Conservation (phyloP, 2,797 vertebrate genomes). For the Valencia hispanica region DNA sequence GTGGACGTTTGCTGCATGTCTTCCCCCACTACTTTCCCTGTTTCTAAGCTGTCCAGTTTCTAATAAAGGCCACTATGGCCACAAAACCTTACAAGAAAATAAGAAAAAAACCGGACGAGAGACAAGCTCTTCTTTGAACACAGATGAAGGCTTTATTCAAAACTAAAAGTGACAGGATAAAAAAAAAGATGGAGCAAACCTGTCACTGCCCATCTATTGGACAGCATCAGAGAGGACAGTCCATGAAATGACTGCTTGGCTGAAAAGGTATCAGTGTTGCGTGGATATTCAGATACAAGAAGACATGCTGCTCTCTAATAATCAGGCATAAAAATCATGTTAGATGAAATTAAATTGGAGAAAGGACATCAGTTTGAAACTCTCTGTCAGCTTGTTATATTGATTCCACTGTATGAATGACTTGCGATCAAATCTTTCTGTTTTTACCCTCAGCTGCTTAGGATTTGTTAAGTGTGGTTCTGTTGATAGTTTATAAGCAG, state of each 20-base stretch:
- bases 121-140: conserved; percentile 18
- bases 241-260: conserved; percentile 1
- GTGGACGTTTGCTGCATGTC: too few species aligned
- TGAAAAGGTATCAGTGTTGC: neutral
- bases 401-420: conserved; percentile 9
- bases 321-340: too few species aligned
- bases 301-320: neutral
- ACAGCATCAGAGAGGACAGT: conserved; percentile 14
- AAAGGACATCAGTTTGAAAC: too few species aligned
- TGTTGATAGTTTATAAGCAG: neutral
- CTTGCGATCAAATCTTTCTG: neutral
- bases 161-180: conserved; percentile 30
- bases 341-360: too few species aligned
- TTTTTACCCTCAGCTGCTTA: neutral
- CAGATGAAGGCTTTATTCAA: conserved; percentile 46
- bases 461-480: neutral
- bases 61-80: too few species aligned
- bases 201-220: conserved; percentile 20
- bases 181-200: conserved; percentile 21
- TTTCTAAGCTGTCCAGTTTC: too few species aligned
- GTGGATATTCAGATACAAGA: neutral
- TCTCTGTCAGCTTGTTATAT: conserved; percentile 16
- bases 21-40: too few species aligned
- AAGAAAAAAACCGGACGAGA: too few species aligned
- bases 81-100: too few species aligned